phyloP scores from a whole-genome alignment of 2,888 invertebrate species.

The Macrosiphum euphorbiae region DNA sequence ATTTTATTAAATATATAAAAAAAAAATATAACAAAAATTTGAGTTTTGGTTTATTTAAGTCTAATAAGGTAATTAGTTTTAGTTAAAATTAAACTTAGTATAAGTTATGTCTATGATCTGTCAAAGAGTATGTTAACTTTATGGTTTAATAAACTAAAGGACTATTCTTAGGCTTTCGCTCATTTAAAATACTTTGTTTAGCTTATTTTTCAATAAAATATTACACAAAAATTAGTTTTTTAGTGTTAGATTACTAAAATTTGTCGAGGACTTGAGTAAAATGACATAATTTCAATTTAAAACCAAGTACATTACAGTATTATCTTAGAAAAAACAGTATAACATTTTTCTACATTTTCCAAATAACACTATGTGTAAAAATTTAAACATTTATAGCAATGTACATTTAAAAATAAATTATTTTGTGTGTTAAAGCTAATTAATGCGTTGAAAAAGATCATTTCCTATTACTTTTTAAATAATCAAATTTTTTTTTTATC shows the following conservation, averaged over 20 bases:
- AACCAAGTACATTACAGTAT: neutral
- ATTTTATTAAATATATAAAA: constrained; percentile 60
- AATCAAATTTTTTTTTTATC: no score
- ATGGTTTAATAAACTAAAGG: neutral
- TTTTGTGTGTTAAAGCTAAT: no score
- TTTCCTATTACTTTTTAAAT: no score
- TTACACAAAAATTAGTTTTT: neutral
- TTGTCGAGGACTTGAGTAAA: neutral
- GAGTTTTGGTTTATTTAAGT: neutral
- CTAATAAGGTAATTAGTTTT: neutral
- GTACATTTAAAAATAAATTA: no score
- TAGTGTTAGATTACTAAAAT: neutral
- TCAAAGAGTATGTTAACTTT: neutral
- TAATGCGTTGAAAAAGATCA: no score
- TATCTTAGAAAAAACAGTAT: neutral
- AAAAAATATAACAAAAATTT: neutral
- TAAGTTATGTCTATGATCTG: neutral
- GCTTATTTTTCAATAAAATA: no score
- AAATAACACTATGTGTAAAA: no score
- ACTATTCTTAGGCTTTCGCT: neutral
- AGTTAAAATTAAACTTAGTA: neutral
- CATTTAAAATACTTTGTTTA: no score
- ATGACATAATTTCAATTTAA: neutral
- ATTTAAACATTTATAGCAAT: no score
- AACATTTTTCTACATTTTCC: neutral